Base-by-base conservation (phyloP, 2,888 invertebrate species). In the Euzetes globulus region DNA sequence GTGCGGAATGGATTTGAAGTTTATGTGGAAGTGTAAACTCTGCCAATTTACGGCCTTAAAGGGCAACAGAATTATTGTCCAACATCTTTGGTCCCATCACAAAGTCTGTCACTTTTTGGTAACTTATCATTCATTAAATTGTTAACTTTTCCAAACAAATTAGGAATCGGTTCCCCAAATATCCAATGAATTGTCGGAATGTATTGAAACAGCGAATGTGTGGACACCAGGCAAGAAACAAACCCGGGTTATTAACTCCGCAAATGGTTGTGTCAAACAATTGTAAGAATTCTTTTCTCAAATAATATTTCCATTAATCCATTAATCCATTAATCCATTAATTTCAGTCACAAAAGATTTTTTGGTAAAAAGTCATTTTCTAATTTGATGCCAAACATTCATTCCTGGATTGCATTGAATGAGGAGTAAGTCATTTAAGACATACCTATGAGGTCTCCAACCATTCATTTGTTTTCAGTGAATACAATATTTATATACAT, bases 1-100 rank as follows among this genome's bases (percentile, higher is more conserved):
- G 27, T 71, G 71, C 52, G 71, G 71, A 71, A 71, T 71, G 19
- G 19, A 50, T 15, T 71, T 68, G 22, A 68, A 68, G 13, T 68
- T 50, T 27, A 27, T 11, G 4, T 71, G 50, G 71, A 45, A 47
- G 9, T 71, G 71, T 19, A 71, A 71, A 27, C 1, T 71, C 3
- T 71, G 71, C 22, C 52, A 27, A 0, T 71, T 71, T 71, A 37
- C 50, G 22, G 71, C 9, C 25, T 13, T 3, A 1, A 71, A 33
- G 33, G 71, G 55, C 13, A 52, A 37, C 27, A 71, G 33, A n/a
- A 4, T 17, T 13, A 71, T 71, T 29, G 22, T 71, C n/a, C 11
- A 47, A 1, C 71, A 71, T 19, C 25, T 71, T 15, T 71, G 29
- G 71, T 33, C 1, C 11, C 1, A 47, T 9, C 71, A 71, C 15